Evolutionary conservation across 2,888 invertebrate species (phyloP), one percentile per base, ranked within the genome.

Genomic region (Agonum fuliginosum): DNA sequence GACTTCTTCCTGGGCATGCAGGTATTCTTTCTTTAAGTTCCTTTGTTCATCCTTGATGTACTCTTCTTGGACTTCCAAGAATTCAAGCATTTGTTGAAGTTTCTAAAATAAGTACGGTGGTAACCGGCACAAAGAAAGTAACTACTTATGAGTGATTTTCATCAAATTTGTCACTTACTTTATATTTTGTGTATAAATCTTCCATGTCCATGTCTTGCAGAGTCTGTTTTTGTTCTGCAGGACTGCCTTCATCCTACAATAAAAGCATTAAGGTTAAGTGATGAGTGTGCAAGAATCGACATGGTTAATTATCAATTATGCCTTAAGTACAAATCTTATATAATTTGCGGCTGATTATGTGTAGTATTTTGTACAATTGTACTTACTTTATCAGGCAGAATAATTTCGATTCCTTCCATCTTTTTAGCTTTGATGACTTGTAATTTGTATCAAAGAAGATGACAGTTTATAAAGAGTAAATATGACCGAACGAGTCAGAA

Each of bases 21-120:
- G 89, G 87, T 99, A 98, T 87, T 99, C 99, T 83, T 99, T 99
- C 86, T 99, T 99, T 74, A 99, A 88, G 87, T 99, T 99, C 75
- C 98, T 92, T 86, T 98, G 99, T 88, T 99, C 99, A 91, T 99
- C 98, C 88, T 99, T 99, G 74, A 99, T 98, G 86, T 99, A 99
- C 84, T 99, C 98, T 86, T 99, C 99, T 89, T 99, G 99, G 0
- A 99, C 99, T 86, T 98, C 97, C 6, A 99, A 89, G 86, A 99
- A 99, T 86, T 99, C 99, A 20, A 99, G 87, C 89, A 98, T 97
- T 80, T 96, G 93, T 88, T 98, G 97, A 14, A 99, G 89, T 92
- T 98, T 98, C 95, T 97, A 84, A 22, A 19, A 30, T 62, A n/a
- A 46, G 14, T 1, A 46, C 6, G 6, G 14, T 12, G 12, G n/a